These are phyloP conservation scores for Pedionomus torquatus DNA, from an alignment of 2,113 vertebrate genomes.

Conservation along the genomic window DNA sequence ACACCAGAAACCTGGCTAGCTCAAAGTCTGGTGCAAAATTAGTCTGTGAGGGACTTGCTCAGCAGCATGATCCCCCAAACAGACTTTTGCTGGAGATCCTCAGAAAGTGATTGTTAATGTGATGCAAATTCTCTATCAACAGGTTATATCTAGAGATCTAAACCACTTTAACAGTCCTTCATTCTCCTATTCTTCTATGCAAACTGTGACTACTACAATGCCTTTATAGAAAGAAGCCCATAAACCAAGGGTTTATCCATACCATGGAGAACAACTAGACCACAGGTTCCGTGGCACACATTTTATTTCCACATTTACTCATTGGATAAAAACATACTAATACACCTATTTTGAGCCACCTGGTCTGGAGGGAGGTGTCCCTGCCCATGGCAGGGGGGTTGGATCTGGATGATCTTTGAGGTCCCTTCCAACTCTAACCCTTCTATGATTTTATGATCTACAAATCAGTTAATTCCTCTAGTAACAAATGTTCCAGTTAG, in stretches of 20 bases:
- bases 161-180: not conserved
- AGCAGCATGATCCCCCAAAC: not conserved
- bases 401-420: no score
- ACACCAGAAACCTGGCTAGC: not conserved
- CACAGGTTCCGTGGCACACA: not conserved
- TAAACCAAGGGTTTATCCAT: not conserved
- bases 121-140: not conserved
- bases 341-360: no score
- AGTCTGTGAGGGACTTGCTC: rapidly evolving
- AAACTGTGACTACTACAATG: not conserved
- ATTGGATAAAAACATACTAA: not conserved
- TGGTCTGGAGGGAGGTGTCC: no score
- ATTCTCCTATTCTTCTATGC: not conserved
- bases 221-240: not conserved
- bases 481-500: not conserved
- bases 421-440: no score
- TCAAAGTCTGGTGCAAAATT: not conserved
- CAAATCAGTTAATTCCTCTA: not conserved
- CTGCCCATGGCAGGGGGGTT: no score
- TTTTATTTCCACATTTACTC: not conserved
- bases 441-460: no score
- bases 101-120: not conserved
- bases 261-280: not conserved
- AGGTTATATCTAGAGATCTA: not conserved
- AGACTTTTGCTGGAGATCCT: not conserved